phyloP scores from a whole-genome alignment of 2,113 vertebrate genomes.

The Peromyscus maniculatus region DNA sequence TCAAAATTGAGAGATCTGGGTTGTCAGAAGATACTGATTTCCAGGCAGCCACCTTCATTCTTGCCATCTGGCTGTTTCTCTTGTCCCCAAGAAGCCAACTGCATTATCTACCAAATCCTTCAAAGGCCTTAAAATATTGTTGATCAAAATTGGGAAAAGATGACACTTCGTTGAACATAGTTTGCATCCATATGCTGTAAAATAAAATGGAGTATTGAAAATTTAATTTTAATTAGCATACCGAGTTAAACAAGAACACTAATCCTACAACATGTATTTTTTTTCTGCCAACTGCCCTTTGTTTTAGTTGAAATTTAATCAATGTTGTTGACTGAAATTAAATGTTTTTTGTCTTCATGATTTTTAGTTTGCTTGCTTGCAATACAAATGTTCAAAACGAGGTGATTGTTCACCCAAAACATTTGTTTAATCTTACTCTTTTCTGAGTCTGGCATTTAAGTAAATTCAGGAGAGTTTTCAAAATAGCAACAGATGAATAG shows the following conservation, averaged over 20 bases:
- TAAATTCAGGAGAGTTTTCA: constrained; percentile 30
- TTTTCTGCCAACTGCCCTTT: background rate
- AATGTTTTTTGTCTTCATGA: constrained; percentile 23
- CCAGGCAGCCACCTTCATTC: constrained; percentile 46
- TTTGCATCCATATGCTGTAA: background rate
- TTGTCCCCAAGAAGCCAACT: constrained; percentile 48
- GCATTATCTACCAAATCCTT: constrained; percentile 49
- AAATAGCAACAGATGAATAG: constrained; percentile 9
- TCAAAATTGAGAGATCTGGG: constrained; percentile 29
- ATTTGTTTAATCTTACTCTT: constrained; percentile 4
- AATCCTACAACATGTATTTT: background rate
- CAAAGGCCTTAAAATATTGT: constrained; percentile 15
- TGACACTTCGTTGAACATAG: background rate
- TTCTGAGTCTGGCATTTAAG: background rate
- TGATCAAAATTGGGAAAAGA: constrained; percentile 46
- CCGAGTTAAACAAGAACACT: background rate
- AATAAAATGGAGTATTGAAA: background rate
- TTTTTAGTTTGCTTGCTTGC: constrained; percentile 47
- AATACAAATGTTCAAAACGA: background rate
- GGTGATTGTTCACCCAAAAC: background rate
- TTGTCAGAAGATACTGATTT: constrained; percentile 7
- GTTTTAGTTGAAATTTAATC: constrained; percentile 57
- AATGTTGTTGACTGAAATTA: constrained; percentile 23
- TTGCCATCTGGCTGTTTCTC: constrained; percentile 43
- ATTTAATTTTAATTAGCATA: constrained; percentile 31